These are phyloP conservation scores for Capricornis sumatraensis DNA, from an alignment of 2,113 vertebrate genomes.

Conservation along the genomic window DNA sequence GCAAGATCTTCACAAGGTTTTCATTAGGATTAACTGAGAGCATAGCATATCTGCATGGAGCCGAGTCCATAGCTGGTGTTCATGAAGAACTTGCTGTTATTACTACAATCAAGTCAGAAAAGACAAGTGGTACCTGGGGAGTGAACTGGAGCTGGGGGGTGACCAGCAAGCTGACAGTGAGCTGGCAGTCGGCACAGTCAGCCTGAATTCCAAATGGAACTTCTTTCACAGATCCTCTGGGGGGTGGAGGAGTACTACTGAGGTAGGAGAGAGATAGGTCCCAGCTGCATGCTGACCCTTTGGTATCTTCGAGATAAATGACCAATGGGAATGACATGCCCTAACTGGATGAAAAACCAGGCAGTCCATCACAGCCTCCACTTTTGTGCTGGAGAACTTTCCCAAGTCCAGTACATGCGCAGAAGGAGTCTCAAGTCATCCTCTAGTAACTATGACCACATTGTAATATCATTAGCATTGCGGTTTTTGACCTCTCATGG, in stretches of 20 bases:
- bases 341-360: neutral
- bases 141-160: neutral
- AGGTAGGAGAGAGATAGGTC: neutral
- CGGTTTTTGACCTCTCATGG: neutral
- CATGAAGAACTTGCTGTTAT: neutral
- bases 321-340: neutral
- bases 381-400: neutral
- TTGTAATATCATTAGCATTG: neutral
- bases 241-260: neutral
- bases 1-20: neutral
- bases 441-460: neutral
- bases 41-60: neutral
- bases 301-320: neutral
- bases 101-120: neutral
- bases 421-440: neutral
- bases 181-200: neutral
- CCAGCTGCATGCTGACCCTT: neutral
- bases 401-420: neutral
- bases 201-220: neutral
- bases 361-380: neutral
- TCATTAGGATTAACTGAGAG: neutral
- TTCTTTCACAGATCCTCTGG: neutral
- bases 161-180: neutral
- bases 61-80: neutral
- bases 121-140: neutral